Evolutionary conservation across 1,140 invertebrate species (phyloP).

Genomic region (Drosophila punjabiensis): DNA sequence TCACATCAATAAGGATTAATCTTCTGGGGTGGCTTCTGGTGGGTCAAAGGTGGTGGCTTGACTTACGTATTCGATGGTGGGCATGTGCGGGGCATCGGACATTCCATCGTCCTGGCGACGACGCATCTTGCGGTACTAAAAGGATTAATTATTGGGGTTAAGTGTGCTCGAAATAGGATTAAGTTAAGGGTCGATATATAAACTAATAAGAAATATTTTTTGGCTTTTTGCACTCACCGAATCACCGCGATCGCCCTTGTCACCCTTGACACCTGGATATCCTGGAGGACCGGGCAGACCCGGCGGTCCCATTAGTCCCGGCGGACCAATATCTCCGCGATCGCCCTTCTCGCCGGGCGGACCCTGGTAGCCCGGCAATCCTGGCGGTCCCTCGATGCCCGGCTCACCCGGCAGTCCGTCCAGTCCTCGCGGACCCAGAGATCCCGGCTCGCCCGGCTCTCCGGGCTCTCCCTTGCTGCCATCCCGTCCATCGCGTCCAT

Average conservation of each 20-base stretch:
- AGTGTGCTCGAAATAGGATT: not conserved
- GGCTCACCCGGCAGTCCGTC: conserved; percentile 84
- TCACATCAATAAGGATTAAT: conserved; percentile 1
- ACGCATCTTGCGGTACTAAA: conserved; percentile 96
- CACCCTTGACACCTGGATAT: conserved; percentile 95
- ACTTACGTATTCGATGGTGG: conserved; percentile 85
- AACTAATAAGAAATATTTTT: not conserved
- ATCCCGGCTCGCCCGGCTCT: conserved; percentile 95
- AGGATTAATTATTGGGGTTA: conserved; percentile 54
- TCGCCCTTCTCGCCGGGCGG: conserved; percentile 96
- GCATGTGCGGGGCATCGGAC: conserved; percentile 84
- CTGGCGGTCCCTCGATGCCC: conserved; percentile 86
- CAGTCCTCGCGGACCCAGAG: conserved; percentile 88
- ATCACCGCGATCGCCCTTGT: conserved; percentile 96
- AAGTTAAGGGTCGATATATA: not conserved
- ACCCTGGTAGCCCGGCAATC: conserved; percentile 91
- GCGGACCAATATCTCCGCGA: conserved; percentile 95
- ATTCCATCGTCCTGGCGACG: conserved; percentile 90
- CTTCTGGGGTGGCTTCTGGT: conserved; percentile 9
- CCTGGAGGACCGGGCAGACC: conserved; percentile 91
- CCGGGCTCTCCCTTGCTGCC: conserved; percentile 88
- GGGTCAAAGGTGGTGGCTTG: not conserved
- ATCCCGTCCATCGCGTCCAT: conserved; percentile 87
- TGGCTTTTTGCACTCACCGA: conserved; percentile 90
- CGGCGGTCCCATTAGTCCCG: conserved; percentile 92